phyloP scores from a whole-genome alignment of 2,888 invertebrate species.

The Tetragnatha montana region DNA sequence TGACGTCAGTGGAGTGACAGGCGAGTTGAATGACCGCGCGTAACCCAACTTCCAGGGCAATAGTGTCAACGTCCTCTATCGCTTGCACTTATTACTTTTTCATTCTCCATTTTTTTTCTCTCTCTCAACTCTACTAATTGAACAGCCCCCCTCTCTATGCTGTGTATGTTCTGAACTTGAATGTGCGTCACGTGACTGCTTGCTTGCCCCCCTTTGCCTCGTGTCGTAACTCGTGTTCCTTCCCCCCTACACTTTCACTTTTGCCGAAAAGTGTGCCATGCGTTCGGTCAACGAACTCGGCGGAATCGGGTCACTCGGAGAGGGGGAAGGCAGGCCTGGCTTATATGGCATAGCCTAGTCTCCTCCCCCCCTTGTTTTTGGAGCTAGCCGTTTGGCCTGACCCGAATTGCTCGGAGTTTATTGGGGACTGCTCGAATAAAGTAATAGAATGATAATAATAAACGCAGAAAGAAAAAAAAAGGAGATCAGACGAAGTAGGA shows the following conservation, averaged over 20 bases:
- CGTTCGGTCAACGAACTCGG: conserved; percentile 60
- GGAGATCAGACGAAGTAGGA: conserved; percentile 39
- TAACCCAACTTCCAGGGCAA: conserved; percentile 71
- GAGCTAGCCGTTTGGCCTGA: conserved; percentile 68
- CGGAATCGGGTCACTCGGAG: conserved; percentile 51
- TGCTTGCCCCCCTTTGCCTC: conserved; percentile 1
- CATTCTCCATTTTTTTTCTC: conserved; percentile 35
- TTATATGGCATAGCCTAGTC: conserved; percentile 36
- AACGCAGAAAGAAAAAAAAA: conserved; percentile 40
- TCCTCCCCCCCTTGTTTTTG: conserved; percentile 48
- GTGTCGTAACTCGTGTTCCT: conserved; percentile 21
- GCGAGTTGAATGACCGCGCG: conserved; percentile 71
- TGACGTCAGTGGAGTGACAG: conserved; percentile 50
- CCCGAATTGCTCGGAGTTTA: conserved; percentile 69
- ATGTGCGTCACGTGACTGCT: conserved; percentile 64
- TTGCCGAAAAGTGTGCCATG: conserved; percentile 68
- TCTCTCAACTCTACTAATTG: conserved; percentile 25
- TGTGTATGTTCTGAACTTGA: conserved; percentile 68
- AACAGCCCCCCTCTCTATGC: conserved; percentile 21
- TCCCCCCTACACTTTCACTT: conserved; percentile 68
- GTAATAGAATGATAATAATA: conserved; percentile 33
- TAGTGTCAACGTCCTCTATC: conserved; percentile 69
- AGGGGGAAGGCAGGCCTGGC: conserved; percentile 52
- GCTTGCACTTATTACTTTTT: conserved; percentile 65
- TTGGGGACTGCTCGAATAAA: conserved; percentile 67